These are phyloP conservation scores for Carapus acus DNA, from an alignment of 2,797 vertebrate species.

Conservation along the genomic window DNA sequence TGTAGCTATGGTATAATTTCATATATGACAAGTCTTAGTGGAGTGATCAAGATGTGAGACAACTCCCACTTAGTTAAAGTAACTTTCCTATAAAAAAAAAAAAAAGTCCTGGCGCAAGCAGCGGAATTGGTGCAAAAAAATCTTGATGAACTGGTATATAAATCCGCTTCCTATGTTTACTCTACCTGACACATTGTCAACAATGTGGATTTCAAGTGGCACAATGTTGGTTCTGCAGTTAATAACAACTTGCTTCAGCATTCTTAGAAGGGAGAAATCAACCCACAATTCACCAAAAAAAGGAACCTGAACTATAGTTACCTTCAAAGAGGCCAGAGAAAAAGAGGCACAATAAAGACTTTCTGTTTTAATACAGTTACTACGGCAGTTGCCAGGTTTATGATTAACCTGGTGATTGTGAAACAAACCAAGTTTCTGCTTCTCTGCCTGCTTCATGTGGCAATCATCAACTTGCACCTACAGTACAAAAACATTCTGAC, in stretches of 20 bases:
- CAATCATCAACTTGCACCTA: slow-evolving; percentile 58
- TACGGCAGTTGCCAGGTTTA: slow-evolving; percentile 52
- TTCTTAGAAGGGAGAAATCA: slow-evolving; percentile 19
- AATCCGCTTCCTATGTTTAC: slow-evolving; percentile 49
- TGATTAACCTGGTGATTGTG: slow-evolving; percentile 67
- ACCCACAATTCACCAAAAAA: slow-evolving; percentile 9
- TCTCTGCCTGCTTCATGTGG: slow-evolving; percentile 15
- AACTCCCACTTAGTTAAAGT: slow-evolving; percentile 9
- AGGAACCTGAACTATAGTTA: background rate
- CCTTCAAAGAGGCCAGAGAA: slow-evolving; percentile 12
- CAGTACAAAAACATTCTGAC: slow-evolving; percentile 6
- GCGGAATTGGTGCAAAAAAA: slow-evolving; percentile 29
- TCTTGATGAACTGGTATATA: slow-evolving; percentile 40
- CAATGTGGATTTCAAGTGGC: slow-evolving; percentile 39
- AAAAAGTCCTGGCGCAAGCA: slow-evolving; percentile 15
- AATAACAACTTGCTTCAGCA: background rate
- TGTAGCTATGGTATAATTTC: slow-evolving; percentile 30
- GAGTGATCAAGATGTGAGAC: slow-evolving; percentile 34
- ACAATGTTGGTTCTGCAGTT: slow-evolving; percentile 15
- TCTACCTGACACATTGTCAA: slow-evolving; percentile 45
- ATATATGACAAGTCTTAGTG: slow-evolving; percentile 43
- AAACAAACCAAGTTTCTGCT: slow-evolving; percentile 42
- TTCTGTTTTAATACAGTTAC: slow-evolving; percentile 24
- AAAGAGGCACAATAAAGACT: slow-evolving; percentile 26
- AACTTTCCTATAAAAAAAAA: slow-evolving; percentile 22